Evolutionary conservation across 2,888 invertebrate genomes (phyloP).

Genomic region (Nephrotoma flavescens): DNA sequence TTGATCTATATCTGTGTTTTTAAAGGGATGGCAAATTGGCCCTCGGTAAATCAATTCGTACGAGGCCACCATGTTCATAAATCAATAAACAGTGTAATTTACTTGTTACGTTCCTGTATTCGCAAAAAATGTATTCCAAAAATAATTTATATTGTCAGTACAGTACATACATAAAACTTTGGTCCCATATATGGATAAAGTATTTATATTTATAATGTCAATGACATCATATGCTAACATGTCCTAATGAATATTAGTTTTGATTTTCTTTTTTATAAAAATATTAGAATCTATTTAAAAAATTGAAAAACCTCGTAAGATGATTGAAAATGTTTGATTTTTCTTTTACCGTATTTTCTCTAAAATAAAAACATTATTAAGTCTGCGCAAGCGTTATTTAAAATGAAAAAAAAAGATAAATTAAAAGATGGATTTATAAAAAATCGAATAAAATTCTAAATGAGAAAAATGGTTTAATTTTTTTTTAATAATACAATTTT

Average conservation of each 20-base stretch:
- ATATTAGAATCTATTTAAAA: background rate
- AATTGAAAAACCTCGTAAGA: background rate
- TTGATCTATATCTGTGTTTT: background rate
- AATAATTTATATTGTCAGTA: background rate
- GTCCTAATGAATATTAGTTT: background rate
- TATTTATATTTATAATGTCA: background rate
- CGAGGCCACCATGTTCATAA: background rate
- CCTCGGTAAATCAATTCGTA: background rate
- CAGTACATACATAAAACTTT: background rate
- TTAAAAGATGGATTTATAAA: background rate
- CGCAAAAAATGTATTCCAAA: background rate
- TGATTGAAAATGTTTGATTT: background rate
- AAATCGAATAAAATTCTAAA: background rate
- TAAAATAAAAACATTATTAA: background rate
- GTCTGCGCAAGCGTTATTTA: background rate
- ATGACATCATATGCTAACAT: background rate
- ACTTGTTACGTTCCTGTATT: background rate
- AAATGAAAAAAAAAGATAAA: background rate
- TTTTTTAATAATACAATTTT: background rate
- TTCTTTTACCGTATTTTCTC: background rate
- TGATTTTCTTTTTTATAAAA: background rate
- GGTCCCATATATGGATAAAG: background rate
- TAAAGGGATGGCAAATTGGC: background rate
- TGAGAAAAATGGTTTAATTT: background rate
- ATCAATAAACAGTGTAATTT: background rate